Evolutionary conservation across 2,113 vertebrate genomes (phyloP), one percentile per base, ranked within the genome.

Genomic region (Pseudolaguvia tuberculata): DNA sequence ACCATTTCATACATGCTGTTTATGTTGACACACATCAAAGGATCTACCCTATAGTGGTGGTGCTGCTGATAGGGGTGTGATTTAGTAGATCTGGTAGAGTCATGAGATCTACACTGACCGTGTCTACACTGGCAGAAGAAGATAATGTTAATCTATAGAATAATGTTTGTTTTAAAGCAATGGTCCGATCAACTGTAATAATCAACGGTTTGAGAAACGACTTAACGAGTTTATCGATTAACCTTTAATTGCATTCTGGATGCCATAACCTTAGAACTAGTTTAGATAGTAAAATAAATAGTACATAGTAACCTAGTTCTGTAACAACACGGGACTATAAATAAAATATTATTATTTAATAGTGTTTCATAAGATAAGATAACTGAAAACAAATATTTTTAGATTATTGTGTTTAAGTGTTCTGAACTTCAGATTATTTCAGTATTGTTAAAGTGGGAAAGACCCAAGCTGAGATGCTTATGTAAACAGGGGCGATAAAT

Each of bases 401-500:
- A n/a, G 21, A 45, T 35, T 63, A 12, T 5, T 23, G 4, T 21
- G 31, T n/a, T n/a, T 4, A 63, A 45, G 6, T 25, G 35, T 65
- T 47, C 17, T 25, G 12, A 12, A 1, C 23, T 9, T 25, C 13
- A 47, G 23, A 47, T 21, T 4, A 3, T 15, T 18, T 9, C 3
- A 14, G 67, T 53, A n/a, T 53, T 56, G 6, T 42, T 27, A 76
- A 75, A 74, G 67, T 82, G 82, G 70, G 83, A 84, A 86, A 62
- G 87, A 85, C 88, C 85, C 86, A 85, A 82, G 86, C 85, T 87
- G 86, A 81, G 83, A 86, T 87, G 81, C 76, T 83, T 78, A 77
- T 82, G 78, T 87, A 82, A 87, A 85, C 84, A 87, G 85, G 86
- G 84, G 81, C 86, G 86, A 89, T 89, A 91, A 91, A 91, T 91